Base-by-base conservation (phyloP, 2,888 invertebrate species). In the Lasioglossum vierecki region DNA sequence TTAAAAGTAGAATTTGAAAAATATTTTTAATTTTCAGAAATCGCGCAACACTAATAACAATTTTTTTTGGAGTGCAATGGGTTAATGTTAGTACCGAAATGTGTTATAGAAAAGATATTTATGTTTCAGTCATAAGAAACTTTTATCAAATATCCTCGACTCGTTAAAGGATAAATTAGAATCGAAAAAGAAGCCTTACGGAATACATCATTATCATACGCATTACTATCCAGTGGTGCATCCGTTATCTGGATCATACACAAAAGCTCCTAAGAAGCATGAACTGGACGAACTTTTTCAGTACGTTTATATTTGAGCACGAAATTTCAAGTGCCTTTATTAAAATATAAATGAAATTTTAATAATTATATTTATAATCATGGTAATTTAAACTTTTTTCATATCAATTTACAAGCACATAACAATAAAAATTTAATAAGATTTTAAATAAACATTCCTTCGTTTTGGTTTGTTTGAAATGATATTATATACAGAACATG, bases 201-300 rank as follows among this genome's bases (percentile, higher is more conserved):
- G 87, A 60, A 77, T 92, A 73, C 88, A 90, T 49, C 93, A 93
- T 73, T 91, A 91, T 76, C 92, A 93, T 74, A 6, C 91, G 73
- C 92, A 93, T 77, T 93, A 93, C 76, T 92, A 91, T 83, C 92
- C 93, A n/a, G 57, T 89, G 8, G 49, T 89, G 22, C 82, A 88
- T 11, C 1, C 84, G 22, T 18, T 89, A 53, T 63, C 73, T 22
- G 85, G 53, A 44, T 26, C 74, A 4, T 83, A 83, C 6, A n/a
- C 82, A 6, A 91, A 84, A 84, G 89, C 91, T 9, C 92, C 92
- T 6, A 83, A 79, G 0, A 90, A 89, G 83, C 75, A 87, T 11
- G 89, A 91, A 18, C 84, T 93, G 46, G 90, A 92, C 2, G 77
- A 81, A 71, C 74, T 91, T 22, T 87, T 93, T 73, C 76, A 87